Percentiles rank a stretch among this genome's conserved stretches.
These are phyloP conservation scores for Camponotus vicinus DNA, from an alignment of 1,140 invertebrate genomes.

Conservation along the genomic window DNA sequence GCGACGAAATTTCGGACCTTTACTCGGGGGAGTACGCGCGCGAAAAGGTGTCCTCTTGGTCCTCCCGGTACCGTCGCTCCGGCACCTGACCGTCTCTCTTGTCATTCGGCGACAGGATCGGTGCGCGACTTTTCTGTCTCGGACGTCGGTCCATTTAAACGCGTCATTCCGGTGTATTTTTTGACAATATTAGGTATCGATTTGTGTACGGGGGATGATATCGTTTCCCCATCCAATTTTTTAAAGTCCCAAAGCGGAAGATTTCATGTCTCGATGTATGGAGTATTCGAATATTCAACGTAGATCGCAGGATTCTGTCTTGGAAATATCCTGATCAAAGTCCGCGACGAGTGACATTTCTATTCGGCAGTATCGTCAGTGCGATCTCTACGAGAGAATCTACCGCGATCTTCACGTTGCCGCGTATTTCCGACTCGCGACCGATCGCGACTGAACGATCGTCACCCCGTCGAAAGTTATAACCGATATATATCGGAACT, in stretches of 20 bases:
- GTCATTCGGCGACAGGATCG: slow-evolving; percentile 25
- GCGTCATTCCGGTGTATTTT: not conserved
- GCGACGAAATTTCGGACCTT: slow-evolving; percentile 42
- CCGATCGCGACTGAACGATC: slow-evolving; percentile 23
- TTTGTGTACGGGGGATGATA: slow-evolving; percentile 8
- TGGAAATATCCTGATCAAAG: not conserved
- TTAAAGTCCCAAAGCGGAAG: not conserved
- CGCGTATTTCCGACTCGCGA: not conserved
- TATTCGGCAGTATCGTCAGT: not conserved
- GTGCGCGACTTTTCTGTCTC: slow-evolving; percentile 8
- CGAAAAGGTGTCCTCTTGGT: slow-evolving; percentile 5
- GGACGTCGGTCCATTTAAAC: not conserved
- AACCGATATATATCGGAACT: slow-evolving; percentile 44
- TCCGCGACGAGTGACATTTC: slow-evolving; percentile 22
- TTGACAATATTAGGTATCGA: not conserved
- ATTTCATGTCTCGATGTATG: not conserved
- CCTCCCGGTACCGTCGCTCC: not conserved
- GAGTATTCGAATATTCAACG: not conserved
- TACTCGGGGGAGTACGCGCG: not conserved
- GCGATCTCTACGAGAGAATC: not conserved
- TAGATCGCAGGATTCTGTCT: not conserved
- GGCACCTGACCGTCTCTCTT: not conserved
- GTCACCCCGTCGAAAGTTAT: slow-evolving; percentile 42
- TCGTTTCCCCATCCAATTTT: not conserved
- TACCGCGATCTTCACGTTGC: not conserved